A percentile compares a stretch with the other conserved stretches of the same genome.
phyloP scores from a whole-genome alignment of 2,113 vertebrate species.

The Elephantulus edwardii region DNA sequence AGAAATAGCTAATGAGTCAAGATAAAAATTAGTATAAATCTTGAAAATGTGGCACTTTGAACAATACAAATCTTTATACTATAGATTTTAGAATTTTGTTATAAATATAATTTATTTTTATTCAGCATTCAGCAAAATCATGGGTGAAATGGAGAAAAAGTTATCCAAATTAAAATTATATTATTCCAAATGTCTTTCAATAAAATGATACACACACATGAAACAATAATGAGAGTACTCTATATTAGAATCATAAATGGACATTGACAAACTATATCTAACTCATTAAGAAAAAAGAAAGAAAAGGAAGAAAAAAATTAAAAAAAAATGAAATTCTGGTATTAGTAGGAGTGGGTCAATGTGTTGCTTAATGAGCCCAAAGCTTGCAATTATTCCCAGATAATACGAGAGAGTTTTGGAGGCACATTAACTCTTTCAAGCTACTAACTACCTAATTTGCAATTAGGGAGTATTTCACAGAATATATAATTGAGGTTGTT shows the following conservation, averaged over 20 bases:
- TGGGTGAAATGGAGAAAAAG: background rate
- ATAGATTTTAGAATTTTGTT: background rate
- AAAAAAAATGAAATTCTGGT: slow-evolving; percentile 18
- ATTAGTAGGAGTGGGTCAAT: background rate
- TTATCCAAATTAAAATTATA: background rate
- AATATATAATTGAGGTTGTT: slow-evolving; percentile 40
- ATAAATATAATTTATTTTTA: background rate
- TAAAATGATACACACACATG: background rate
- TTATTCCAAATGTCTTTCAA: background rate
- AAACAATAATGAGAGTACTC: background rate
- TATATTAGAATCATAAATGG: background rate
- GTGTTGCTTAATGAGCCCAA: slow-evolving; percentile 45
- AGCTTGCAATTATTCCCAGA: slow-evolving; percentile 34
- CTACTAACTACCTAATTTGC: slow-evolving; percentile 60
- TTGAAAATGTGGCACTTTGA: too few relatives aligned
- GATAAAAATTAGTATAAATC: background rate
- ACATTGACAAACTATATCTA: background rate
- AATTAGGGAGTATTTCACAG: slow-evolving; percentile 63
- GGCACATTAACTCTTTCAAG: slow-evolving; percentile 65
- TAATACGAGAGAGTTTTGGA: slow-evolving; percentile 42
- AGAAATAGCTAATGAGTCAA: background rate
- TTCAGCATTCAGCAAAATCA: background rate
- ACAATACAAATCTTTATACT: too few relatives aligned
- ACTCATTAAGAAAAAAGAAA: background rate
- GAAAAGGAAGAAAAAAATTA: background rate